Conservation (phyloP, 2,797 vertebrate species). For the Cygnus olor region DNA sequence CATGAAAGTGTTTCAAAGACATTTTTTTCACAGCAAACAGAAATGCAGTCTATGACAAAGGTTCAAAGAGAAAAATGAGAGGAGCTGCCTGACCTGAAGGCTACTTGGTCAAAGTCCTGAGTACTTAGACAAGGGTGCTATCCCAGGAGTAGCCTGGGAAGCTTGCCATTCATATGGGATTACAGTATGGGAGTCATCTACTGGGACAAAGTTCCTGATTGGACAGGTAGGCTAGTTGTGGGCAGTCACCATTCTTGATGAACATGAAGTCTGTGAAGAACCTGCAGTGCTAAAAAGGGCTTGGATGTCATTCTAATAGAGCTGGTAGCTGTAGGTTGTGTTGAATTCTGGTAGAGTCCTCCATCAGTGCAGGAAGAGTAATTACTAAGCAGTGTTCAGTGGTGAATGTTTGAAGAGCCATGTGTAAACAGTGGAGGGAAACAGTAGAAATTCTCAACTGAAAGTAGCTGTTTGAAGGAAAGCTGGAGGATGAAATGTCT, state of each 20-base stretch:
- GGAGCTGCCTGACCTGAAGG: neutral
- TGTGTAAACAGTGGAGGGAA: neutral
- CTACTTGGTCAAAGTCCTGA: neutral
- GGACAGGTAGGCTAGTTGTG: neutral
- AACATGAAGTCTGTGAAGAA: neutral
- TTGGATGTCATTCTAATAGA: too few species aligned
- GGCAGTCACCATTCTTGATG: rapidly evolving
- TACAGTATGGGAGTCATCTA: neutral
- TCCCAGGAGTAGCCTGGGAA: neutral
- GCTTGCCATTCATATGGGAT: rapidly evolving
- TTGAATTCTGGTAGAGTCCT: neutral
- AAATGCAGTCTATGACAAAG: neutral
- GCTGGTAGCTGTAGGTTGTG: neutral
- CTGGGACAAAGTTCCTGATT: neutral
- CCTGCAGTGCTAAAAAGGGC: neutral
- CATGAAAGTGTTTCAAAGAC: neutral
- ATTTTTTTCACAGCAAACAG: neutral
- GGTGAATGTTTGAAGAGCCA: neutral
- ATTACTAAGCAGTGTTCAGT: neutral
- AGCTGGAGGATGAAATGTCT: neutral
- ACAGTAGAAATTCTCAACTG: neutral
- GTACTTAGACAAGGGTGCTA: neutral
- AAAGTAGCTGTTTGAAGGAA: neutral
- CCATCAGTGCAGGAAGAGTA: neutral
- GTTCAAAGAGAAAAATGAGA: neutral